phyloP scores from a whole-genome alignment of 2,888 invertebrate species.

The Nephrocerus scutellatus region DNA sequence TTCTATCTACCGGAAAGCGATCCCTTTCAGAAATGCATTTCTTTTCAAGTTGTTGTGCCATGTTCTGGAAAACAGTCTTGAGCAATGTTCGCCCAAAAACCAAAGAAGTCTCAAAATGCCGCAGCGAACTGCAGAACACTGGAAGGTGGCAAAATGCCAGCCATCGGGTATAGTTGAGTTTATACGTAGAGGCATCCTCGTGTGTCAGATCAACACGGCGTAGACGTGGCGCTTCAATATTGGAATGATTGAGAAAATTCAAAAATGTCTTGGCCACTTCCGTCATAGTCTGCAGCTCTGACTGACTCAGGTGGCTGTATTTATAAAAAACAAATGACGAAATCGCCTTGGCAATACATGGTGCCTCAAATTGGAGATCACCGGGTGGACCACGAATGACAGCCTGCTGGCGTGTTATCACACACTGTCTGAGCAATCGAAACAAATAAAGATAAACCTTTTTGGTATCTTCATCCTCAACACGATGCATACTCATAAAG shows the following conservation, averaged over 20 bases:
- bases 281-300: constrained; percentile 63
- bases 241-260: constrained; percentile 86
- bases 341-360: constrained; percentile 84
- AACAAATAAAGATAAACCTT: constrained; percentile 79
- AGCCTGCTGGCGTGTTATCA: constrained; percentile 67
- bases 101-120: constrained; percentile 76
- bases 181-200: constrained; percentile 76
- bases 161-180: constrained; percentile 85
- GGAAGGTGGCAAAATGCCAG: constrained; percentile 91
- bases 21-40: constrained; percentile 81
- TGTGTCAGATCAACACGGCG: constrained; percentile 61
- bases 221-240: constrained; percentile 76
- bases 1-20: constrained; percentile 74
- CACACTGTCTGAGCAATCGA: constrained; percentile 75
- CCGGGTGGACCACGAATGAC: constrained; percentile 75
- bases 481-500: constrained; percentile 78
- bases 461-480: constrained; percentile 81
- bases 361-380: constrained; percentile 82
- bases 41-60: constrained; percentile 76
- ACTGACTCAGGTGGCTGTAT: constrained; percentile 33
- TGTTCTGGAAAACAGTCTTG: constrained; percentile 67
- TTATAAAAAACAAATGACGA: constrained; percentile 82
- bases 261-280: constrained; percentile 85
- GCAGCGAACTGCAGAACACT: constrained; percentile 82
- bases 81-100: constrained; percentile 81